phyloP scores from a whole-genome alignment of 1,140 invertebrate genomes.

The Diploscapter pachys region DNA sequence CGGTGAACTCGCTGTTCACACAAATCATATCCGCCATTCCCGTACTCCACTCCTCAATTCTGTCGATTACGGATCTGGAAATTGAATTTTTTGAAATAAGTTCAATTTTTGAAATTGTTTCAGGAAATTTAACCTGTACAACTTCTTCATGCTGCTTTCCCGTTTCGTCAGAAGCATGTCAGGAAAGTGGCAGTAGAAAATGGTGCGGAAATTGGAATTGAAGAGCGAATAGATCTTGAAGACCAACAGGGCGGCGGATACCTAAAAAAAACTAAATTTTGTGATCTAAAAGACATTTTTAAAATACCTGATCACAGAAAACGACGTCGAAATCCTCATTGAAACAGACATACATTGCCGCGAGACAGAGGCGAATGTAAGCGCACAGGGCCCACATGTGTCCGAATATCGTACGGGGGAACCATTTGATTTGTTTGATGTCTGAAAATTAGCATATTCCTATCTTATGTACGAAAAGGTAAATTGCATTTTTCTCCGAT shows the following conservation, averaged over 20 bases:
- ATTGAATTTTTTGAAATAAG: constrained; percentile 53
- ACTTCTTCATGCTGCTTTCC: constrained; percentile 63
- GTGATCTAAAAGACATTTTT: constrained; percentile 8
- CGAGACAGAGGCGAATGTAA: constrained; percentile 86
- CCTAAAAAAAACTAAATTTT: constrained; percentile 33
- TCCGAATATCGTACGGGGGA: constrained; percentile 79
- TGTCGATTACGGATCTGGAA: constrained; percentile 85
- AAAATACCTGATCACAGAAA: constrained; percentile 86
- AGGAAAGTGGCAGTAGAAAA: constrained; percentile 98
- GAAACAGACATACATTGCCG: constrained; percentile 68
- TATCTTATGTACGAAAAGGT: no score
- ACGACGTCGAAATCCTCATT: constrained; percentile 73
- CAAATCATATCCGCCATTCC: constrained; percentile 77
- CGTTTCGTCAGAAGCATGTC: constrained; percentile 79
- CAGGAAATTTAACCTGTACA: neutral
- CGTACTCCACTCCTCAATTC: constrained; percentile 84
- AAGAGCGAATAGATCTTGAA: constrained; percentile 63
- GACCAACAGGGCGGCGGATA: constrained; percentile 46
- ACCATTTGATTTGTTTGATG: constrained; percentile 79
- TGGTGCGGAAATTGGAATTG: constrained; percentile 65
- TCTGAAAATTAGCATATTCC: constrained; percentile 52
- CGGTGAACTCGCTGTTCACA: constrained; percentile 90
- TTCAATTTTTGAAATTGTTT: no score
- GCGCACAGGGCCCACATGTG: constrained; percentile 83
- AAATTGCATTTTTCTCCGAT: no score